These are phyloP conservation scores for Trinectes maculatus DNA, from an alignment of 2,113 vertebrate genomes.

Conservation along the genomic window DNA sequence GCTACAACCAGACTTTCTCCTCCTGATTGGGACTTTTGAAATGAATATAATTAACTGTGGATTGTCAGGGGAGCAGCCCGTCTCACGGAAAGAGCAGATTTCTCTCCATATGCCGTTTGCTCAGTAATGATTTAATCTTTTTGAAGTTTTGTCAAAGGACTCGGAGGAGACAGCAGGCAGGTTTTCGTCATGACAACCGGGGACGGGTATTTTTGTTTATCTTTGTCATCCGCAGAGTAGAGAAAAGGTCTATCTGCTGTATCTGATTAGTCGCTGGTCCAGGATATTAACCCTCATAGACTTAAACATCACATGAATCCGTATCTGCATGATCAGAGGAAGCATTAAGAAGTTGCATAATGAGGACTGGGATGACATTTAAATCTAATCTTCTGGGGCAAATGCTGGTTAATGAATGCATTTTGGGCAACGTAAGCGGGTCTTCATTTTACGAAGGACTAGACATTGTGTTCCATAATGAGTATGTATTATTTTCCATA, in stretches of 20 bases:
- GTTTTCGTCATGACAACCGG: background rate
- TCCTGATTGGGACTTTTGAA: conserved; percentile 71
- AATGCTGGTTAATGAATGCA: background rate
- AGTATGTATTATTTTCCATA: background rate
- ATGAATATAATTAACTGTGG: conserved; percentile 71
- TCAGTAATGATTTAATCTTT: conserved; percentile 58
- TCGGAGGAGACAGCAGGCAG: conserved; percentile 19
- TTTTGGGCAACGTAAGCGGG: background rate
- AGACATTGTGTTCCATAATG: background rate
- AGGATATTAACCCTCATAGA: background rate
- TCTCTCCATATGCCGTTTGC: conserved; percentile 59
- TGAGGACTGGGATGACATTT: conserved; percentile 6
- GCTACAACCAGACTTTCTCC: conserved; percentile 57
- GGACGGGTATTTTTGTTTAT: conserved; percentile 6
- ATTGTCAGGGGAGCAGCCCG: conserved; percentile 57
- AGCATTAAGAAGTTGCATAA: conserved; percentile 3
- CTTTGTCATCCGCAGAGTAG: conserved; percentile 7
- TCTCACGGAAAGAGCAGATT: conserved; percentile 58
- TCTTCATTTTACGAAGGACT: background rate
- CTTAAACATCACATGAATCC: conserved; percentile 10
- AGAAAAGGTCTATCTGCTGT: conserved; percentile 16
- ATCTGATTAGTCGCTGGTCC: conserved; percentile 17
- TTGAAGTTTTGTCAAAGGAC: conserved; percentile 46
- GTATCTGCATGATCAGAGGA: conserved; percentile 11
- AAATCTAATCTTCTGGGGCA: background rate